A percentile compares a stretch with the other conserved stretches of the same genome.
Conservation (phyloP, 2,113 vertebrate genomes). For the Aldabrachelys gigantea region DNA sequence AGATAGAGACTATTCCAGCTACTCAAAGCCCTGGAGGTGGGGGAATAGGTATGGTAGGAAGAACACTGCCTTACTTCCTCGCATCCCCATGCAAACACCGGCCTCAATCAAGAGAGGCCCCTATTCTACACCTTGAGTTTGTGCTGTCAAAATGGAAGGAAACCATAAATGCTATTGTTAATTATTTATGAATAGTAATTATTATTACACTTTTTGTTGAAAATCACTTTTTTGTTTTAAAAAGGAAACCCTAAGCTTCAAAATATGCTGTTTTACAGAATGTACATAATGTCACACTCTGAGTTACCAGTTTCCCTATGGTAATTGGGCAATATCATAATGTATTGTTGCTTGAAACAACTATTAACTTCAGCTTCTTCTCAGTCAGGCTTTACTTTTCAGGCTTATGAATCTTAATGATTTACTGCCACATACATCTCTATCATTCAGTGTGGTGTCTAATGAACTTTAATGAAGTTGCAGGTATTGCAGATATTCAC, state of each 20-base stretch:
- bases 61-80: neutral
- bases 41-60: neutral
- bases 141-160: neutral
- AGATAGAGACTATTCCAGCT: neutral
- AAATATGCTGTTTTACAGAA: neutral
- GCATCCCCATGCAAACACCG: neutral
- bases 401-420: conserved; percentile 52
- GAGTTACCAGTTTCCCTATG: neutral
- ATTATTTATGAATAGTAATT: neutral
- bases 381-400: conserved; percentile 30
- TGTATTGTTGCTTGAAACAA: conserved; percentile 4
- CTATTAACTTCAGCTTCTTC: conserved; percentile 56
- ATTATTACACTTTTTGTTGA: neutral
- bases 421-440: neutral
- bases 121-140: neutral
- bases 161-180: neutral
- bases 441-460: conserved; percentile 16
- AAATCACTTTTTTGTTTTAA: neutral
- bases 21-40: neutral
- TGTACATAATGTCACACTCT: neutral
- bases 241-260: neutral
- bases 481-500: conserved; percentile 41
- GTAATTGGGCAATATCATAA: conserved; percentile 11
- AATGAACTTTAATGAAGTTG: conserved; percentile 48
- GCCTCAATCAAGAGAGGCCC: neutral